phyloP scores from a whole-genome alignment of 2,113 vertebrate genomes.

The Podarcis cretensis region DNA sequence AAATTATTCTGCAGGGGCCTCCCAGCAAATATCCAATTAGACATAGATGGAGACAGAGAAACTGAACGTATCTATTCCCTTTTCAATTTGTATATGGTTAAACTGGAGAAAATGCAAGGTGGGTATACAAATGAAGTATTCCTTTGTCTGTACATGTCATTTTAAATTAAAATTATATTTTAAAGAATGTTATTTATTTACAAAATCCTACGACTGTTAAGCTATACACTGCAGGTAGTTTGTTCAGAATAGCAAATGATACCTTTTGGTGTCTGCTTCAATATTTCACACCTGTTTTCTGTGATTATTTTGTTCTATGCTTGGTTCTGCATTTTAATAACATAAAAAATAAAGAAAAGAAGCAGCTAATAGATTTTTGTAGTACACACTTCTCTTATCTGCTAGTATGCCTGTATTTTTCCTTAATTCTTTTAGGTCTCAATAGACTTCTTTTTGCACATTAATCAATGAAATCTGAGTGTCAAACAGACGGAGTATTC shows the following conservation, averaged over 20 bases:
- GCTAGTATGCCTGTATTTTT: constrained; percentile 33
- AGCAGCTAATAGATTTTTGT: constrained; percentile 30
- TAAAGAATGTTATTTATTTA: constrained; percentile 7
- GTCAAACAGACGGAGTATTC: constrained; percentile 14
- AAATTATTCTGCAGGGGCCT: constrained; percentile 81
- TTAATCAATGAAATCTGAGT: background rate
- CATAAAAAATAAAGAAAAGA: too few species aligned
- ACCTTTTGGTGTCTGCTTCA: too few species aligned
- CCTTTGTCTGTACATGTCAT: background rate
- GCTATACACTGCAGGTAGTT: background rate
- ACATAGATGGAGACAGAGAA: constrained; percentile 96
- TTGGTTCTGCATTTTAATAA: too few species aligned
- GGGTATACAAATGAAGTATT: constrained; percentile 27
- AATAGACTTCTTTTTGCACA: background rate
- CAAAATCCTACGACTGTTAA: constrained; percentile 7
- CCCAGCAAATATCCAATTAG: constrained; percentile 96
- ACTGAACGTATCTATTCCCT: constrained; percentile 96
- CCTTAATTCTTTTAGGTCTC: constrained; percentile 7
- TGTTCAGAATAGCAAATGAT: constrained; percentile 13
- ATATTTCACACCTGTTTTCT: too few species aligned
- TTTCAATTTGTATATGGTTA: constrained; percentile 91
- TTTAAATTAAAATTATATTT: background rate
- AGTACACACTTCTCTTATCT: constrained; percentile 52
- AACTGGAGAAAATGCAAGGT: constrained; percentile 99
- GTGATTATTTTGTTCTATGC: too few species aligned